Percentiles rank a stretch among this genome's conserved stretches.
Evolutionary conservation across 2,888 invertebrate genomes (phyloP).

Genomic region (Gisinianus flammeolus): DNA sequence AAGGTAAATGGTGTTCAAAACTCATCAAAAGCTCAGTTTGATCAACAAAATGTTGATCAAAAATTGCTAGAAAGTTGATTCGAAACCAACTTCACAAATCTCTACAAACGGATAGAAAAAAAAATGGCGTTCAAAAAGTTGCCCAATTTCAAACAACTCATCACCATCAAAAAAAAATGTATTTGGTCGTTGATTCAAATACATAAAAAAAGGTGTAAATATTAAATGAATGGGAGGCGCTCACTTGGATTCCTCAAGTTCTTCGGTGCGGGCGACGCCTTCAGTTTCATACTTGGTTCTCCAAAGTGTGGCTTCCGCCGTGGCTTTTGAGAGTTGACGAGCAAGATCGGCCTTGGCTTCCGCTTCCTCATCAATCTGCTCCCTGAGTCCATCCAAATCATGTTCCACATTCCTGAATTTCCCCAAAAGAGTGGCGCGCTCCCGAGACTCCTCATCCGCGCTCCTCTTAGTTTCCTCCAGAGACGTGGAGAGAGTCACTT

Average conservation of each 20-base stretch:
- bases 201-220: too few relatives aligned
- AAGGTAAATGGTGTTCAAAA: too few relatives aligned
- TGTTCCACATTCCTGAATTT: slow-evolving; percentile 99
- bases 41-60: too few relatives aligned
- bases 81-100: too few relatives aligned
- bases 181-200: too few relatives aligned
- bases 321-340: slow-evolving; percentile 98
- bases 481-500: slow-evolving; percentile 93
- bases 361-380: slow-evolving; percentile 99
- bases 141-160: too few relatives aligned
- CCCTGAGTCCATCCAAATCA: slow-evolving; percentile 98
- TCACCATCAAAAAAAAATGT: too few relatives aligned
- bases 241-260: slow-evolving; percentile 88
- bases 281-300: slow-evolving; percentile 99
- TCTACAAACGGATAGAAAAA: too few relatives aligned
- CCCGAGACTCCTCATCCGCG: slow-evolving; percentile 95
- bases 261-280: slow-evolving; percentile 92
- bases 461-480: slow-evolving; percentile 97
- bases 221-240: too few relatives aligned
- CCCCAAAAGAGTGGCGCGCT: slow-evolving; percentile 91
- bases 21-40: too few relatives aligned
- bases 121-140: too few relatives aligned
- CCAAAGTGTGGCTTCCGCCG: slow-evolving; percentile 95
- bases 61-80: too few relatives aligned
- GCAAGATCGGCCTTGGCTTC: slow-evolving; percentile 99